Base-by-base conservation (phyloP, 2,888 invertebrate species). In the Trichopria drosophilae region DNA sequence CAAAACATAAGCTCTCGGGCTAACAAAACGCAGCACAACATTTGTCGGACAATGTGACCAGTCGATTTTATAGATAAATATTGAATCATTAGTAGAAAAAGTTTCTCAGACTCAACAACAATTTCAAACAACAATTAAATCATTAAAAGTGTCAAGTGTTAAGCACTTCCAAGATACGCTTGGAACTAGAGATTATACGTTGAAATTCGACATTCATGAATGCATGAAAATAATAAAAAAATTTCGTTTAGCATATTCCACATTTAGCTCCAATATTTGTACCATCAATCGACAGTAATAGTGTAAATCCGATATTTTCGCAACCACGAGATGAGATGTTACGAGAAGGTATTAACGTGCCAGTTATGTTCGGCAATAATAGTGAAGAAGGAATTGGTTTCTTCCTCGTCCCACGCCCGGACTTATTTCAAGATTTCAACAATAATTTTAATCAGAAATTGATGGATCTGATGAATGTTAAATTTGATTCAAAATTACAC, bases 351-450 rank as follows among this genome's bases (percentile, higher is more conserved):
- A 58, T 78, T 9, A 77, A 78, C 64, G 77, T 82, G 1, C 82
- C 82, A 0, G 73, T 75, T n/a, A 74, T 82, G 55, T 63, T 76
- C 19, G 82, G 82, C 2, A 76, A 77, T 57, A 79, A 78, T 52
- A 71, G 75, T 18, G 72, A 77, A 20, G 82, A 82, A 65, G 80
- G 81, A 10, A 71, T 80, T 19, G 46, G 78, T 3, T 6, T 10
- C 6, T 15, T 52, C 2, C 6, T 19, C 23, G 19, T 39, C 7
- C n/a, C 35, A 2, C 15, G 23, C 42, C n/a, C 40, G 3, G 24
- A 60, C 15, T 32, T 3, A 6, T 24, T 55, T 3, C 15, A 19
- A 28, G 36, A 45, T 7, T 32, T 63, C 1, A 43, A 46, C 20
- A 73, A 76, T 35, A 61, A 66, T 15, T 78, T 80, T 35, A 36